Percentiles rank a stretch among this genome's conserved stretches.
Evolutionary conservation across 1,140 invertebrate genomes (phyloP).

Genomic region (Heliconius hermathena): DNA sequence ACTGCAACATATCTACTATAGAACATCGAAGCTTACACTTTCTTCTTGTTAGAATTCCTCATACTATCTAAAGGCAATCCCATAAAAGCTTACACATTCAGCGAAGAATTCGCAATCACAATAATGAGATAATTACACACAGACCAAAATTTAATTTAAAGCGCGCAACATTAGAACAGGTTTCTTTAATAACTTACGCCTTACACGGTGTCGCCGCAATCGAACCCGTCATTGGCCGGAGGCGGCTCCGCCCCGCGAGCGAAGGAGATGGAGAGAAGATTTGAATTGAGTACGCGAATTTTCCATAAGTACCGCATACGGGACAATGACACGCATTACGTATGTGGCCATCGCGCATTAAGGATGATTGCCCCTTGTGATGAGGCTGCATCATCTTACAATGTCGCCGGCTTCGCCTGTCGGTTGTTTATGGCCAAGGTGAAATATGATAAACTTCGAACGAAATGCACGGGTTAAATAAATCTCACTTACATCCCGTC

Average conservation of each 20-base stretch:
- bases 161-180: conserved; percentile 81
- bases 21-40: neutral
- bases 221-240: conserved; percentile 76
- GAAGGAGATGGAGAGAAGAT: conserved; percentile 78
- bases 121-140: conserved; percentile 82
- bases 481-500: conserved; percentile 58
- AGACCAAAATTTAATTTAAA: conserved; percentile 82
- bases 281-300: conserved; percentile 80
- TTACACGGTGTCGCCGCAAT: conserved; percentile 78
- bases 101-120: conserved; percentile 79
- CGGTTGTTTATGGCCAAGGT: conserved; percentile 38
- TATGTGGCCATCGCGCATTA: conserved; percentile 79
- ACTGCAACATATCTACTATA: too few species aligned
- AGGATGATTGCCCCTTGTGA: conserved; percentile 80
- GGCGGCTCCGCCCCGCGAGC: conserved; percentile 77
- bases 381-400: conserved; percentile 77
- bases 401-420: conserved; percentile 68
- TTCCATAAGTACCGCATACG: conserved; percentile 80
- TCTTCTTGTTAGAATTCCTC: neutral
- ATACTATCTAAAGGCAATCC: conserved; percentile 54
- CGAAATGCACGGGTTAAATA: conserved; percentile 74
- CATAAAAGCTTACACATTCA: conserved; percentile 74
- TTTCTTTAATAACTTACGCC: conserved; percentile 82
- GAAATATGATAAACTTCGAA: conserved; percentile 71
- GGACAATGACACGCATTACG: conserved; percentile 81